Conservation (phyloP, 2,797 vertebrate genomes). For the Oreochromis mossambicus region DNA sequence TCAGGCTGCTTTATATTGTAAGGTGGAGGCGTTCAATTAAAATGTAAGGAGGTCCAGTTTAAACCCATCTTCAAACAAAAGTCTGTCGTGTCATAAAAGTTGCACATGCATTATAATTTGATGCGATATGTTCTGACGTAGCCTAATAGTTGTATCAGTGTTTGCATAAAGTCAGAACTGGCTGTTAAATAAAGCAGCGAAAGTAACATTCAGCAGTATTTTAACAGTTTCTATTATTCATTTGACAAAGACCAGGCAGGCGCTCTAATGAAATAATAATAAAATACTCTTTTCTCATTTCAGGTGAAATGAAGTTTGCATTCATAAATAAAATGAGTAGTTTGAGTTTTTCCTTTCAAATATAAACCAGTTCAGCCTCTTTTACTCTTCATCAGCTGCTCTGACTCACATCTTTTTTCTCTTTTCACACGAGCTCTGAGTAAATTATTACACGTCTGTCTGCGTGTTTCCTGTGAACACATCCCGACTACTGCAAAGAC, state of each 20-base stretch:
- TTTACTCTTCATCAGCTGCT: background rate
- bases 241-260: background rate
- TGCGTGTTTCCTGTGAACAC: background rate
- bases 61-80: background rate
- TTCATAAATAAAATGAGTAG: background rate
- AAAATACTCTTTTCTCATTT: background rate
- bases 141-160: background rate
- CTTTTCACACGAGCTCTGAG: background rate
- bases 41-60: background rate
- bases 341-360: background rate
- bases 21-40: background rate
- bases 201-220: background rate
- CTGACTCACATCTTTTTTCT: background rate
- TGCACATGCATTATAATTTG: background rate
- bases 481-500: background rate
- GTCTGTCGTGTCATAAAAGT: rapidly evolving
- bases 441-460: background rate
- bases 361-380: background rate
- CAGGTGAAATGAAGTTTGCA: background rate
- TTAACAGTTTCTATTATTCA: background rate
- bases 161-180: background rate
- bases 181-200: background rate
- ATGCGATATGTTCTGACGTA: background rate
- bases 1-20: background rate
- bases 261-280: background rate